These are phyloP conservation scores for Cantharis rustica DNA, from an alignment of 2,888 invertebrate species.

Conservation along the genomic window DNA sequence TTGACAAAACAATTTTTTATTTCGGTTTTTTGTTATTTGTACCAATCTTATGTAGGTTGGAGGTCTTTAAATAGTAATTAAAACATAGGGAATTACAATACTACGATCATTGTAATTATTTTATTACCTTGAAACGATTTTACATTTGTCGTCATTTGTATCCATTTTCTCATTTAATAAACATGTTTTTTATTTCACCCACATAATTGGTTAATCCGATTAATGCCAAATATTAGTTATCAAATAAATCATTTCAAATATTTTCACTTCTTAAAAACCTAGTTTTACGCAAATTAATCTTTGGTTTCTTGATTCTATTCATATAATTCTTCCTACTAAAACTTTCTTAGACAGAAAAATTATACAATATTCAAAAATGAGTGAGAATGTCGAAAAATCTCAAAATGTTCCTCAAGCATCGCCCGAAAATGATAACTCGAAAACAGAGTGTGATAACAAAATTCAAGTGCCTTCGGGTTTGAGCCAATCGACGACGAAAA, in stretches of 20 bases:
- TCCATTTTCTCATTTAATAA: neutral
- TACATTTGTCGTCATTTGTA: neutral
- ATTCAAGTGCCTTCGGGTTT: neutral
- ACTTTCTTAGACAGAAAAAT: neutral
- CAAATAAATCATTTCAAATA: neutral
- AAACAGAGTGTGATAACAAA: neutral
- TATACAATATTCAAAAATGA: neutral
- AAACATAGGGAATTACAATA: neutral
- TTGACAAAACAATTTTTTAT: neutral
- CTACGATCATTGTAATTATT: neutral
- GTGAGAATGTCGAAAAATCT: neutral
- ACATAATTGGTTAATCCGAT: neutral
- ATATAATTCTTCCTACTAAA: neutral
- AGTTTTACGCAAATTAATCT: neutral
- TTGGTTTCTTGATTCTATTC: neutral
- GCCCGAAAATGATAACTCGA: neutral
- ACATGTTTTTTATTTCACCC: neutral
- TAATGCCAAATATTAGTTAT: neutral
- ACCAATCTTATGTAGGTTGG: neutral
- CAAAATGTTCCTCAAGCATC: neutral
- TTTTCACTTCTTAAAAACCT: neutral
- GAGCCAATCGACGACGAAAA: neutral
- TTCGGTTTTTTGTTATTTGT: neutral
- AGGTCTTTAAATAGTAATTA: neutral
- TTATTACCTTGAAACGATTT: conserved; percentile 6